Conservation (phyloP, 2,888 invertebrate genomes). For the Xiphydria camelus region DNA sequence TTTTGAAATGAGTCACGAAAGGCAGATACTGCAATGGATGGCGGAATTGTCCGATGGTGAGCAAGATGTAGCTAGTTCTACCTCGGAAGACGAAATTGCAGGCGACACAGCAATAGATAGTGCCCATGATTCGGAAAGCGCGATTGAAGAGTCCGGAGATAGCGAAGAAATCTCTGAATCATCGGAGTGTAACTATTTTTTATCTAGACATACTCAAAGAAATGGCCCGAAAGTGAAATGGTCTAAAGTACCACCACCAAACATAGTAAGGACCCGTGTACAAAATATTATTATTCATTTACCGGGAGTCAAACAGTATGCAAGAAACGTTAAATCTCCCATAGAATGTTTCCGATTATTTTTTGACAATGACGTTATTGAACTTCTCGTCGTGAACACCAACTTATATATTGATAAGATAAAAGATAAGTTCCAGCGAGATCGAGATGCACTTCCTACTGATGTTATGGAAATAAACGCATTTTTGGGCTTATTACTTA, state of each 20-base stretch:
- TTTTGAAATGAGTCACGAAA: too few species aligned
- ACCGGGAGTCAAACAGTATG: too few species aligned
- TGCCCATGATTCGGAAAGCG: background rate
- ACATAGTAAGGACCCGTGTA: background rate
- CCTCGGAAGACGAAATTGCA: conserved; percentile 25
- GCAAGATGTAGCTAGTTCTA: conserved; percentile 26
- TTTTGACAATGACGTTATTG: too few species aligned
- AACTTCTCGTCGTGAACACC: too few species aligned
- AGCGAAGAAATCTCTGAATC: background rate
- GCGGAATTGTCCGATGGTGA: conserved; percentile 22
- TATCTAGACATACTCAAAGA: background rate
- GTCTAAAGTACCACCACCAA: conserved; percentile 2
- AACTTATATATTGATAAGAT: too few species aligned
- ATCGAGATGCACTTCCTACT: too few species aligned
- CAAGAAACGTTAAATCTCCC: too few species aligned
- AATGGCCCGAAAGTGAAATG: conserved; percentile 1
- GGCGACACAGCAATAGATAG: background rate
- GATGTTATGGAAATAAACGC: too few species aligned
- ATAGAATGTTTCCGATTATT: too few species aligned
- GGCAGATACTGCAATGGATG: conserved; percentile 27
- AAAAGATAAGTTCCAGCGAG: too few species aligned
- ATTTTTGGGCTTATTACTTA: too few species aligned
- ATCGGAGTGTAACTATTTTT: background rate
- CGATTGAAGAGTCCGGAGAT: background rate
- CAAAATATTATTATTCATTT: conserved; percentile 3